Evolutionary conservation across 2,113 vertebrate genomes (phyloP), one percentile per base, ranked within the genome.

Genomic region (Caranx ignobilis): DNA sequence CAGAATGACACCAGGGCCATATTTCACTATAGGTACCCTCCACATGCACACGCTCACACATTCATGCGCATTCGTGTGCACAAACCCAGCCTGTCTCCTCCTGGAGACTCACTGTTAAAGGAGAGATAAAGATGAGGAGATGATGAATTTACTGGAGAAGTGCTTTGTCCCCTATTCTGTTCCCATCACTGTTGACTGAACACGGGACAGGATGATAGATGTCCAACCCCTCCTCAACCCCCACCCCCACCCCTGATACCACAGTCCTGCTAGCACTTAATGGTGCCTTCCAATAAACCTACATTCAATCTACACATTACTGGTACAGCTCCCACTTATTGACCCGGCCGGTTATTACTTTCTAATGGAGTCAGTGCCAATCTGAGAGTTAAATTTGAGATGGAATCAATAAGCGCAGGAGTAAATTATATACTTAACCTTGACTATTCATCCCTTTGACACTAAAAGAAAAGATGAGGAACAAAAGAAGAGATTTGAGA

Each of bases 91-190:
- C 35, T 16, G 62, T 68, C 47, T 81, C 88, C 91, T 85, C 86
- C 82, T 90, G 77, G 79, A 91, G 78, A 88, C 84, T 81, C 6
- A 66, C 87, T 70, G 89, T 91, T 93, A 90, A 87, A 85, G 71
- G 64, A 81, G 50, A 80, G 83, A 82, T 89, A 88, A 92, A 90
- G 91, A 90, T 59, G 64, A 82, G 79, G 77, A 86, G 80, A 90
- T 93, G 89, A 94, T 93, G 89, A 92, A 94, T 94, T 94, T 90
- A 94, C 89, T 91, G 79, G 85, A 87, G 87, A 75, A 83, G 83
- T 70, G 79, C 81, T 88, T 82, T 88, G 88, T 91, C 86, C 88
- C 89, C 86, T 79, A 89, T 94, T 92, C 87, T 91, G 90, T 75
- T 93, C 86, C 82, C 87, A 93, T 95, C 89, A 91, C 88, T 47